Evolutionary conservation across 2,888 invertebrate species (phyloP), one percentile per base, ranked within the genome.

Genomic region (Agrenia bidenticulata): DNA sequence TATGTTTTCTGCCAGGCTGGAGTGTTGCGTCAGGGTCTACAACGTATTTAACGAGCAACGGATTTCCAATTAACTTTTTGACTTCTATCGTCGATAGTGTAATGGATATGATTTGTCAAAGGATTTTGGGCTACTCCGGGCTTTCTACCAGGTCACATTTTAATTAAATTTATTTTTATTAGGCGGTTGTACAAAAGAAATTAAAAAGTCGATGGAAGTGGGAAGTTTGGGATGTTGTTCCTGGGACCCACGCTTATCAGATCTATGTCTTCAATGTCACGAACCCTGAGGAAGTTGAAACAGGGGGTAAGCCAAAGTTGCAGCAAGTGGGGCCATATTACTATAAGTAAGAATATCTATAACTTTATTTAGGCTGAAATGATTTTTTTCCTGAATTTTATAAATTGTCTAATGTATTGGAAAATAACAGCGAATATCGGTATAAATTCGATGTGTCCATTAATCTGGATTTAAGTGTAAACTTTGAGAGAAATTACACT

Each of bases 201-300:
- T 15, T 73, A 21, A 57, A 57, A n/a, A 73, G 73, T 54, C 64
- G 73, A n/a, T 73, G 73, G 73, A 68, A 62, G 53, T 73, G 73
- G 73, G 68, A 73, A 57, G 70, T 70, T 9, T 73, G 70, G 70
- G 73, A 73, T 62, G 67, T 73, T 15, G 73, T 73, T 2, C 73
- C 73, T 2, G 73, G 73, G 42, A 63, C 61, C 4, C 70, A 73
- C 39, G 55, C 64, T 2, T 70, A 63, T 37, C 66, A 67, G 41
- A 32, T 73, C 13, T 73, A 70, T 21, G 63, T 73, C 51, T 73
- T 70, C 45, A 73, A 73, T 50, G 41, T 73, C 9, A 70, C 73
- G 0, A 73, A 73, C 32, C 73, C 73, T 11, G 42, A 50, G 7
- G 67, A 66, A 57, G 68, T 73, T 0, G 70, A 73, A 59, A 64